Conservation (phyloP, 2,113 vertebrate species). For the Burhinus bistriatus region DNA sequence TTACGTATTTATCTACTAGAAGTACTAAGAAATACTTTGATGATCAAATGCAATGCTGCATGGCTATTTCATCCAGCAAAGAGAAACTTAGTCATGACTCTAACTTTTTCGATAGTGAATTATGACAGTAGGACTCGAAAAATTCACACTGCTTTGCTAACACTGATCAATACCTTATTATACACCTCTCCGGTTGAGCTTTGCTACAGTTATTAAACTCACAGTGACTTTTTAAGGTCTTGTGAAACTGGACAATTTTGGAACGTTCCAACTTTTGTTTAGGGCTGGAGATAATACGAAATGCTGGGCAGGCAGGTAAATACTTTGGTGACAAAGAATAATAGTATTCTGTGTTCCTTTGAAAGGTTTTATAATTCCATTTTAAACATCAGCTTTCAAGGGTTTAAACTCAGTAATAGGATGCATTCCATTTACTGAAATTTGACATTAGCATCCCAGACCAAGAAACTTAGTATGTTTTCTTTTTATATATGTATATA, state of each 20-base stretch:
- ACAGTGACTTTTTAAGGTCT: not conserved
- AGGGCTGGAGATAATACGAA: slow-evolving; percentile 4
- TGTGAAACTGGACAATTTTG: not conserved
- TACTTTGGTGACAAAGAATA: not conserved
- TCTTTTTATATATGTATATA: not conserved
- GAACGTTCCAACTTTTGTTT: not conserved
- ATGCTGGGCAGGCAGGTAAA: not conserved
- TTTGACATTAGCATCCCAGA: not conserved
- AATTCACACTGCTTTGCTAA: not conserved
- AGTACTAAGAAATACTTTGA: not conserved
- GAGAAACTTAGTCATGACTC: not conserved
- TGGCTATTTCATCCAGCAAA: not conserved
- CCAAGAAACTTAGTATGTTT: not conserved
- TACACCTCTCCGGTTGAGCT: not conserved
- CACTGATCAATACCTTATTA: not conserved
- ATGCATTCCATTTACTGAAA: not conserved
- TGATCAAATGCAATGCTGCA: not conserved
- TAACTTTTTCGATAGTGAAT: not conserved
- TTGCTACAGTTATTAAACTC: not conserved
- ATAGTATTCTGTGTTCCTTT: not conserved
- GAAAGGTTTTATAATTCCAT: slow-evolving; percentile 31
- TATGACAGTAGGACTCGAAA: not conserved
- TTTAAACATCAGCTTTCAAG: slow-evolving; percentile 36
- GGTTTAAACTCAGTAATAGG: slow-evolving; percentile 37
- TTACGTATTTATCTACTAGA: not conserved